Conservation (phyloP, 2,888 invertebrate species). For the Calameuta pallipes region DNA sequence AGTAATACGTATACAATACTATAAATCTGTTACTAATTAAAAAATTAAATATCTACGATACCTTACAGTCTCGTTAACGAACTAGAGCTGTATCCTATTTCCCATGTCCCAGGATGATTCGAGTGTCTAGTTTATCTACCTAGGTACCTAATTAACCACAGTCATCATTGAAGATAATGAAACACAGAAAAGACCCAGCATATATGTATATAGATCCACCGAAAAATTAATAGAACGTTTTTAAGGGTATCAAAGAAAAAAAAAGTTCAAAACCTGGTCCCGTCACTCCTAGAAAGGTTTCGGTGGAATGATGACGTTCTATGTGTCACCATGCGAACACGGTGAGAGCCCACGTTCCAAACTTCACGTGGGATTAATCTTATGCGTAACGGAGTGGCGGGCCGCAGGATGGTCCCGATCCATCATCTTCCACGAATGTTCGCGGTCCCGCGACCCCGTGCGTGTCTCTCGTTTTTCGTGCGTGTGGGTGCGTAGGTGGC, state of each 20-base stretch:
- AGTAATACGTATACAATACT: background rate
- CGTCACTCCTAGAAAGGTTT: background rate
- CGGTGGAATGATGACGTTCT: conserved; percentile 2
- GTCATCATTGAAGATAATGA: background rate
- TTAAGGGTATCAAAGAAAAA: background rate
- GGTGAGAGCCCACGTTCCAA: conserved; percentile 7
- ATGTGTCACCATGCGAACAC: conserved; percentile 4
- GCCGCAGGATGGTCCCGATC: conserved; percentile 14
- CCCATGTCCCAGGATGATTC: background rate
- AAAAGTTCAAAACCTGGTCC: background rate
- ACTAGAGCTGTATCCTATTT: background rate
- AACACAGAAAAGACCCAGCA: background rate
- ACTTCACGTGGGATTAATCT: conserved; percentile 15
- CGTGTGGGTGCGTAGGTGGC: conserved; percentile 18
- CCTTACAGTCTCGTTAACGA: background rate
- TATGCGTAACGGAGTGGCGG: conserved; percentile 21
- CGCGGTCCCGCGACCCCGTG: conserved; percentile 10
- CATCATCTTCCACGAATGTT: conserved; percentile 15
- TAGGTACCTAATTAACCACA: background rate
- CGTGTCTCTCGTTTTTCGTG: conserved; percentile 10
- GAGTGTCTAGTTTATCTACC: background rate
- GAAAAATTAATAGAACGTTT: background rate
- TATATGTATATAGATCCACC: background rate
- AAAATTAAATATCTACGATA: background rate
- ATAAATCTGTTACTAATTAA: background rate